These are phyloP conservation scores for Oryzias javanicus DNA, from an alignment of 2,113 vertebrate genomes.

Conservation along the genomic window DNA sequence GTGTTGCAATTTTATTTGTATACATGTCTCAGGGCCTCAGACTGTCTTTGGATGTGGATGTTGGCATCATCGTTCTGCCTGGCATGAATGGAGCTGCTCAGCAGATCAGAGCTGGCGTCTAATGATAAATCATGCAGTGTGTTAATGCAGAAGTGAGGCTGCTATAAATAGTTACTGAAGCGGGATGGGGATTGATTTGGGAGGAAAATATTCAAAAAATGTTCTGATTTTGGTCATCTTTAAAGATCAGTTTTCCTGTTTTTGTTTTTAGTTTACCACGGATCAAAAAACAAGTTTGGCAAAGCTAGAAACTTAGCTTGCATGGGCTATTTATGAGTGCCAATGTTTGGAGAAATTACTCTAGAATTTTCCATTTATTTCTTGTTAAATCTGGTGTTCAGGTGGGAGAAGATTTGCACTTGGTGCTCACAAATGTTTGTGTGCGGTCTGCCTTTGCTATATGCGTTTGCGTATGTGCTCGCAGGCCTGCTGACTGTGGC, in stretches of 20 bases:
- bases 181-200: constrained; percentile 45
- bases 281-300: constrained; percentile 5
- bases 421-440: constrained; percentile 47
- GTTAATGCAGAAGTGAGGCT: constrained; percentile 56
- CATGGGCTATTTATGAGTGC: no score
- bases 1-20: constrained; percentile 69
- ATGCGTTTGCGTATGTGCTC: constrained; percentile 44
- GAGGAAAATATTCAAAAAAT: constrained; percentile 29
- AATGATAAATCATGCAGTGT: constrained; percentile 71
- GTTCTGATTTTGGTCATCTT: constrained; percentile 40
- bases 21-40: constrained; percentile 46
- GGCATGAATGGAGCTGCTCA: constrained; percentile 67
- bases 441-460: constrained; percentile 55
- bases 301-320: no score
- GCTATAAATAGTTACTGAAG: constrained; percentile 64
- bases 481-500: constrained; percentile 73
- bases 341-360: no score
- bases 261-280: constrained; percentile 17
- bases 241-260: constrained; percentile 8
- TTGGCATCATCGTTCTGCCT: constrained; percentile 54
- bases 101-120: constrained; percentile 64
- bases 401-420: constrained; percentile 30
- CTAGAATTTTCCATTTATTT: no score
- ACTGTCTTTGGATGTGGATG: constrained; percentile 60
- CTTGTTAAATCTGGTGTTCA: constrained; percentile 26